These are phyloP conservation scores for Drosophila subquinaria DNA, from an alignment of 2,888 invertebrate genomes.

Conservation along the genomic window DNA sequence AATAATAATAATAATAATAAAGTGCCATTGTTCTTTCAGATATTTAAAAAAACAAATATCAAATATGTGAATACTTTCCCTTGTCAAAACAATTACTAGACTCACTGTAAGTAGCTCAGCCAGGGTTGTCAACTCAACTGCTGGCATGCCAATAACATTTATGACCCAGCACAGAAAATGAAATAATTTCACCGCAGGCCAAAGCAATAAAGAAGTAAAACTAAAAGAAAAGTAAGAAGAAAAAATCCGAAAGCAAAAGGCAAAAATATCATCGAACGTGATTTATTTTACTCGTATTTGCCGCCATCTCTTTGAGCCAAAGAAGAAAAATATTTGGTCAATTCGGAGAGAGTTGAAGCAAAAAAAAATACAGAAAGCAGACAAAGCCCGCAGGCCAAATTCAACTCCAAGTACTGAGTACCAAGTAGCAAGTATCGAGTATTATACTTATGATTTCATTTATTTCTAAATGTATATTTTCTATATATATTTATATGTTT, in stretches of 20 bases:
- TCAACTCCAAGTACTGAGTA: neutral
- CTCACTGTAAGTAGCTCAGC: neutral
- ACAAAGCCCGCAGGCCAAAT: conserved; percentile 11
- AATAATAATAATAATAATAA: no score
- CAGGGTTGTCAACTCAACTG: conserved; percentile 47
- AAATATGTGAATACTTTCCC: no score
- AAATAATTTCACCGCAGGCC: conserved; percentile 67
- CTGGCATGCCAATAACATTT: conserved; percentile 38
- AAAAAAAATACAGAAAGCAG: neutral
- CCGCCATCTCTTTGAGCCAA: conserved; percentile 53
- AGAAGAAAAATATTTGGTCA: conserved; percentile 63
- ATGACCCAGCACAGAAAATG: conserved; percentile 40
- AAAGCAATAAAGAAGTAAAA: conserved; percentile 29
- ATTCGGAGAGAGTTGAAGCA: conserved; percentile 20
- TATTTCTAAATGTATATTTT: neutral
- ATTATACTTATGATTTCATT: neutral
- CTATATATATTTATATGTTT: no score
- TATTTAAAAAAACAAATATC: no score
- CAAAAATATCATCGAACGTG: conserved; percentile 66
- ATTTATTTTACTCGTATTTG: conserved; percentile 55
- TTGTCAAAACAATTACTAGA: neutral
- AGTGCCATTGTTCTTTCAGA: no score
- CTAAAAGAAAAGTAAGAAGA: conserved; percentile 11
- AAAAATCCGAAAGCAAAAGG: conserved; percentile 10
- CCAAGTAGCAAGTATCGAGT: neutral